These are phyloP conservation scores for Aphelocoma californica DNA, from an alignment of 2,797 vertebrate genomes.

Conservation along the genomic window DNA sequence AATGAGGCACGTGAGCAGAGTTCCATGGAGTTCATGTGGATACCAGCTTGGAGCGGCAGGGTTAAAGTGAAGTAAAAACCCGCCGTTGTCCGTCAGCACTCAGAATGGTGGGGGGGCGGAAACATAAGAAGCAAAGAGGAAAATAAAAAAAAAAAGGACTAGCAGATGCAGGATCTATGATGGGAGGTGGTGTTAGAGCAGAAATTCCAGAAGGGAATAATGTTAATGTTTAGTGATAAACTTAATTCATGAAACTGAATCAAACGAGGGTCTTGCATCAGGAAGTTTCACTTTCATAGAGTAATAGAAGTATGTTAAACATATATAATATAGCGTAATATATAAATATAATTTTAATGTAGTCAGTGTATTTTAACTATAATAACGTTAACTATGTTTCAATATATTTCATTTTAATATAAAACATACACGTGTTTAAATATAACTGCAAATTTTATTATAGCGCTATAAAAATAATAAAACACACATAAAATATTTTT, in stretches of 20 bases:
- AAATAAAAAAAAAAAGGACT: too few relatives aligned
- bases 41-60: rapidly evolving
- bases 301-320: not conserved
- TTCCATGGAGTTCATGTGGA: rapidly evolving
- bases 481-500: not conserved
- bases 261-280: rapidly evolving
- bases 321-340: not conserved
- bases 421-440: not conserved
- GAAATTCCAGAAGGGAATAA: not conserved
- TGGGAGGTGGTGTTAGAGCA: not conserved
- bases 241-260: not conserved
- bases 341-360: not conserved
- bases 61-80: not conserved
- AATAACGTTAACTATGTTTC: not conserved
- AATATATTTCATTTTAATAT: not conserved
- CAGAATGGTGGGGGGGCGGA: too few relatives aligned
- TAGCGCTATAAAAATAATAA: not conserved
- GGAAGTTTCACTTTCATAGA: not conserved
- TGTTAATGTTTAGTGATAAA: not conserved
- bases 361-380: not conserved
- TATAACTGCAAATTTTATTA: not conserved
- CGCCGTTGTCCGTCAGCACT: too few relatives aligned
- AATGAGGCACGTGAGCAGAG: rapidly evolving
- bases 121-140: not conserved
- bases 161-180: too few relatives aligned